Evolutionary conservation across 1,140 invertebrate genomes (phyloP).

Genomic region (Lordiphosa mommai): DNA sequence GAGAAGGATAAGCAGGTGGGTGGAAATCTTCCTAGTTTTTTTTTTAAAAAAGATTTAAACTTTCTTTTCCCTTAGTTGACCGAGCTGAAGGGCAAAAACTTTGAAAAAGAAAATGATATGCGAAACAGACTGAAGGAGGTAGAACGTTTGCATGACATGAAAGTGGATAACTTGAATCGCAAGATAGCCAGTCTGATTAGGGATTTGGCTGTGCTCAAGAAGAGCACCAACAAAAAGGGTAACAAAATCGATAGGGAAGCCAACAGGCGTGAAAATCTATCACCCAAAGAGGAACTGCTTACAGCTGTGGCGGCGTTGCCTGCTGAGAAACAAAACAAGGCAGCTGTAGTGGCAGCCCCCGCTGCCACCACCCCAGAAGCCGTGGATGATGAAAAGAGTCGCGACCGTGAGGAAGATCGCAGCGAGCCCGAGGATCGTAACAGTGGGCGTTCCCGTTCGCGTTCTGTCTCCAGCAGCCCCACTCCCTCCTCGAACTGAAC

Average conservation of each 20-base stretch:
- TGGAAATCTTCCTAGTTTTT: neutral
- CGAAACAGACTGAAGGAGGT: slow-evolving; percentile 90
- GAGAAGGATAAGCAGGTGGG: slow-evolving; percentile 94
- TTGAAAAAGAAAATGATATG: slow-evolving; percentile 91
- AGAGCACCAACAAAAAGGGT: slow-evolving; percentile 85
- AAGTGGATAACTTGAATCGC: slow-evolving; percentile 88
- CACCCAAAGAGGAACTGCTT: slow-evolving; percentile 67
- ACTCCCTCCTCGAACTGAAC: slow-evolving; percentile 66
- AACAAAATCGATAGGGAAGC: slow-evolving; percentile 72
- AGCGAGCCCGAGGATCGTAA: slow-evolving; percentile 55
- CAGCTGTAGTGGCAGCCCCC: slow-evolving; percentile 1
- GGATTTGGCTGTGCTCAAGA: slow-evolving; percentile 91
- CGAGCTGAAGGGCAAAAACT: slow-evolving; percentile 95
- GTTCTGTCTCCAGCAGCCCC: slow-evolving; percentile 59
- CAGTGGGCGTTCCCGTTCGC: slow-evolving; percentile 48
- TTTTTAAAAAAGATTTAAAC: neutral
- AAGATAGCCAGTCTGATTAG: slow-evolving; percentile 89
- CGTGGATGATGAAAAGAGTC: slow-evolving; percentile 61
- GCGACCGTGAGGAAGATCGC: slow-evolving; percentile 57
- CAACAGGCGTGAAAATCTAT: slow-evolving; percentile 79
- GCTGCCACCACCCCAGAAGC: slow-evolving; percentile 9
- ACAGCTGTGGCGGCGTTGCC: slow-evolving; percentile 8
- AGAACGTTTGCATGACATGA: slow-evolving; percentile 90
- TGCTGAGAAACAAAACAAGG: slow-evolving; percentile 45
- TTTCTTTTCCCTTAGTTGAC: slow-evolving; percentile 86